A percentile compares a stretch with the other conserved stretches of the same genome.
Conservation (phyloP, 1,140 invertebrate genomes). For the Listronotus oregonensis region DNA sequence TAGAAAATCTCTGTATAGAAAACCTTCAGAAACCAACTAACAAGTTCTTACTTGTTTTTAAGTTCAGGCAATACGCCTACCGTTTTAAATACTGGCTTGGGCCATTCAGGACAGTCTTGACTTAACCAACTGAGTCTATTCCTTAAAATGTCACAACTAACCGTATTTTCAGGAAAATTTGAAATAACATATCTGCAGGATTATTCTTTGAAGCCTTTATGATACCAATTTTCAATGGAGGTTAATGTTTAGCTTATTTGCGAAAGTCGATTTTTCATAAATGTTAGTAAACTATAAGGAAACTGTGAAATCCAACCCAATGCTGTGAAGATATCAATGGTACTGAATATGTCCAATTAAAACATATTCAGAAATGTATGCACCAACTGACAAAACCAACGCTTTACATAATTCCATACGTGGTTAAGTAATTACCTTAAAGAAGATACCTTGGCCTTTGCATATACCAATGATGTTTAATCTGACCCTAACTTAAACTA, state of each 20-base stretch:
- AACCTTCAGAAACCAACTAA: no score
- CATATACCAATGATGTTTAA: no score
- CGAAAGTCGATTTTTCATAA: constrained; percentile 29
- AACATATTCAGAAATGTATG: no score
- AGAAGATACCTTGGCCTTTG: no score
- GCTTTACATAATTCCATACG: no score
- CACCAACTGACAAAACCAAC: no score
- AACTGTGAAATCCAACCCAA: constrained; percentile 23
- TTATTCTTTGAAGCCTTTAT: constrained; percentile 48
- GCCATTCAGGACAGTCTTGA: not conserved
- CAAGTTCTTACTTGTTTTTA: no score
- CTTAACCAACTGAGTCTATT: constrained; percentile 11
- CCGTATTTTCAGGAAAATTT: constrained; percentile 38
- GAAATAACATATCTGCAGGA: constrained; percentile 57
- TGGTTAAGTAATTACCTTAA: no score
- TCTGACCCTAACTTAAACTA: no score
- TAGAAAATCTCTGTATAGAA: no score
- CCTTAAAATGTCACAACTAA: constrained; percentile 21
- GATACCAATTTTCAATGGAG: constrained; percentile 42
- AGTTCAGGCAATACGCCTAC: no score
- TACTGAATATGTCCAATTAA: not conserved
- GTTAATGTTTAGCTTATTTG: constrained; percentile 42
- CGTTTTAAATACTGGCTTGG: not conserved
- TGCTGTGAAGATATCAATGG: constrained; percentile 35
- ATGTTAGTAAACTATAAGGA: constrained; percentile 28